Base-by-base conservation (phyloP, 23 tunicate species). In the Phallusia fumigata region DNA sequence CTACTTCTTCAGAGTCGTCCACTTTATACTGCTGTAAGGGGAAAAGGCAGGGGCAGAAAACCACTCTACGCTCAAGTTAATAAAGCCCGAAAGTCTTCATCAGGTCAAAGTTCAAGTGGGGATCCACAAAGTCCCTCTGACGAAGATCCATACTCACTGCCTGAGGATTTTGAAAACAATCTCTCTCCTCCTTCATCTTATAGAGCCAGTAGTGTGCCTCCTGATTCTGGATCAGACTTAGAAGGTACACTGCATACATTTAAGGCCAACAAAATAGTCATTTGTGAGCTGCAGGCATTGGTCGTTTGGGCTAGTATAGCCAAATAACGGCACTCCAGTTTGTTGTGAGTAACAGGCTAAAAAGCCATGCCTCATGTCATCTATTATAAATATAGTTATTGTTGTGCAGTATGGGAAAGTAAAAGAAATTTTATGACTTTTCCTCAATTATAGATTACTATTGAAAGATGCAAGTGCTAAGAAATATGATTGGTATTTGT, bases 121-220 rank as follows among this genome's bases (percentile, higher is more conserved):
- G 90, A 86, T 34, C 85, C 84, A 16, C 73, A 65, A 26, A 79
- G 81, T 15, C 77, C 91, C 0, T 75, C 51, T 2, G 82, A 73
- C 30, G 96, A 91, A 28, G 86, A 82, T 79, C 91, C 86, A 0
- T 92, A 92, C 88, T 92, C 90, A 0, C 86, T 92, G 15, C 97
- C 97, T 28, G 85, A 84, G 19, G 97, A 92, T 47, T 52, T 74
- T 32, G 53, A 73, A 22, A n/a, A 6, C 5, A 15, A 53, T 21
- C 52, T 81, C 2, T 32, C n/a, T 18, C 72, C 69, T 22, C 32
- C 78, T 16, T 74, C 51, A 21, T 36, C 77, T 21, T 76, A 81
- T 36, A 76, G 91, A 12, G 52, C 91, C 0, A 44, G 53, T 12
- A 87, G 91, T 81, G 91, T 65, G 0, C 91, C 91, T 26, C 80